phyloP scores from a whole-genome alignment of 2,113 vertebrate genomes.

The Platanista minor region DNA sequence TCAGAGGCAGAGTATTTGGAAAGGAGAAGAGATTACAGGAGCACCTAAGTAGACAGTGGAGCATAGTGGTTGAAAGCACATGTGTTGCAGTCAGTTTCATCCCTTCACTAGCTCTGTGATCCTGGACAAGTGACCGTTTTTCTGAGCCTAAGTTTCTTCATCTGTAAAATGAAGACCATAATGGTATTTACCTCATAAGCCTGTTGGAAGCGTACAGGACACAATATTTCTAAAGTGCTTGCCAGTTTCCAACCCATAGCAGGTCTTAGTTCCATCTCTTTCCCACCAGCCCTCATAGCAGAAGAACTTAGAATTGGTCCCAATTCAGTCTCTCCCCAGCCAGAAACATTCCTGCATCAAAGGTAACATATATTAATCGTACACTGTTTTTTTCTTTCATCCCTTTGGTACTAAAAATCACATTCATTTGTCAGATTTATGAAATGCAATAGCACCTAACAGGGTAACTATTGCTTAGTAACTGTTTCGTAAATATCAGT shows the following conservation, averaged over 20 bases:
- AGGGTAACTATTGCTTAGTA: neutral
- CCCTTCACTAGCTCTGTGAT: neutral
- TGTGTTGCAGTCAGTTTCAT: neutral
- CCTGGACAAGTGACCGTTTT: neutral
- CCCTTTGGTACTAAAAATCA: neutral
- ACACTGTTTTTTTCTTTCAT: neutral
- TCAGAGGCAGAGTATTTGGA: neutral
- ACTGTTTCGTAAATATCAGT: neutral
- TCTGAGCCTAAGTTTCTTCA: neutral
- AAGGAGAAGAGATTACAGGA: neutral
- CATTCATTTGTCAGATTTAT: neutral
- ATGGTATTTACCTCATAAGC: neutral
- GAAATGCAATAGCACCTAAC: neutral
- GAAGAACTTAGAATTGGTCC: neutral
- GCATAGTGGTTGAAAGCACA: neutral
- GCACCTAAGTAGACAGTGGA: neutral
- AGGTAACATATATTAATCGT: neutral
- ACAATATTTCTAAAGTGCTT: neutral
- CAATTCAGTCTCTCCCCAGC: neutral
- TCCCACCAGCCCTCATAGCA: neutral
- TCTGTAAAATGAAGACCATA: neutral
- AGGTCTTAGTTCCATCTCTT: neutral
- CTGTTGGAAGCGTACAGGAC: neutral
- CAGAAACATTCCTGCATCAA: neutral
- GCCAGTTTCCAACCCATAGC: neutral